Evolutionary conservation across 2,113 vertebrate species (phyloP).

Genomic region (Chrysochloris asiatica): DNA sequence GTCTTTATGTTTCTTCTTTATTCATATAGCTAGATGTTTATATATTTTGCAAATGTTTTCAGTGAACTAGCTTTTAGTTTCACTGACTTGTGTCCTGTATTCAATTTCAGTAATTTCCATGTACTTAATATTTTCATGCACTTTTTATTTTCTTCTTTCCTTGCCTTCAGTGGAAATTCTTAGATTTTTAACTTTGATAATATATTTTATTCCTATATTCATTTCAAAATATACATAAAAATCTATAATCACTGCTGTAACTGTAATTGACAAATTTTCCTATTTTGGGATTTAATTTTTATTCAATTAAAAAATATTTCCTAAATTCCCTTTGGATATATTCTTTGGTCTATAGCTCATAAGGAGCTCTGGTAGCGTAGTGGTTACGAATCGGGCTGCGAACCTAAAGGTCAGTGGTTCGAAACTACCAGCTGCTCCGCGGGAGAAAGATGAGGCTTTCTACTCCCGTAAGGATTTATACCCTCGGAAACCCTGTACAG

Average conservation of each 20-base stretch:
- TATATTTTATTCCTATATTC: background rate
- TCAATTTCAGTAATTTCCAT: background rate
- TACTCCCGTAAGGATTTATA: too few species aligned
- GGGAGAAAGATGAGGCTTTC: too few species aligned
- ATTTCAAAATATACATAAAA: background rate
- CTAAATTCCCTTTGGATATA: background rate
- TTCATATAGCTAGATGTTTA: too few species aligned
- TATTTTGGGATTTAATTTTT: background rate
- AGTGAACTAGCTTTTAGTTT: too few species aligned
- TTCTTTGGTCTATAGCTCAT: background rate
- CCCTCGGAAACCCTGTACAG: too few species aligned
- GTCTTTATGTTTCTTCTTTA: too few species aligned
- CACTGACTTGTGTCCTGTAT: background rate
- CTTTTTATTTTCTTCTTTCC: background rate
- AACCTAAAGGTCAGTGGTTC: too few species aligned
- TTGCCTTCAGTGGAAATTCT: background rate
- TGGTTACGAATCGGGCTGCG: too few species aligned
- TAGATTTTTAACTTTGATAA: background rate
- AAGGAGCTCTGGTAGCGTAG: too few species aligned
- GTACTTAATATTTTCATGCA: background rate
- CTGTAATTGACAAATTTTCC: background rate
- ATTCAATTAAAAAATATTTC: background rate
- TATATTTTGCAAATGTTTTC: too few species aligned
- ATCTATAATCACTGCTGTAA: background rate
- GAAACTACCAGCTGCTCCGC: too few species aligned